Percentiles rank a stretch among this genome's conserved stretches.
These are phyloP conservation scores for Caenorhabditis parvicauda DNA, from an alignment of 2,888 invertebrate species.

Conservation along the genomic window DNA sequence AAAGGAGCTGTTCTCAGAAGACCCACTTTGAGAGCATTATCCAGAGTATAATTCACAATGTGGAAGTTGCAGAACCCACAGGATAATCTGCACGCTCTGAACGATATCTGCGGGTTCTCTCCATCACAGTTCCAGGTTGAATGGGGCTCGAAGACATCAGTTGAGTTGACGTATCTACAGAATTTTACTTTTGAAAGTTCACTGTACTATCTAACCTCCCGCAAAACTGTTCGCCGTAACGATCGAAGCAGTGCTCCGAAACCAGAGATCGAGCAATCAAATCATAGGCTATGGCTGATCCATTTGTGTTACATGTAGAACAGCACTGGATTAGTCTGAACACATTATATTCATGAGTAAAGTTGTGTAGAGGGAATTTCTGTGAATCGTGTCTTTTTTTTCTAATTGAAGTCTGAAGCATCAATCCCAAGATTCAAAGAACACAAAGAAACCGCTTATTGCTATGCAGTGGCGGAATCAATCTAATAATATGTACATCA, in stretches of 20 bases:
- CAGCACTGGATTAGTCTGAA: conserved; percentile 50
- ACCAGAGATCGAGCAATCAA: conserved; percentile 48
- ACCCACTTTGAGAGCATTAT: conserved; percentile 44
- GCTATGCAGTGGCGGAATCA: no score
- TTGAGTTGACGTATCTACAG: conserved; percentile 47
- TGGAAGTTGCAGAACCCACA: conserved; percentile 52
- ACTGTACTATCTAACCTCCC: no score
- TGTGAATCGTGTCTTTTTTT: not conserved
- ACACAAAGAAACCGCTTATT: not conserved
- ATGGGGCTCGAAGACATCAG: conserved; percentile 47
- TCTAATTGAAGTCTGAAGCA: not conserved
- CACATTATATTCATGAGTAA: not conserved
- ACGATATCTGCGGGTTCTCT: conserved; percentile 48
- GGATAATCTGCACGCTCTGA: conserved; percentile 47
- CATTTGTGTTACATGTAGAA: conserved; percentile 42
- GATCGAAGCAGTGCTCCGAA: conserved; percentile 47
- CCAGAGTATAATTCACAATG: conserved; percentile 46
- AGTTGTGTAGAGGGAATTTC: not conserved
- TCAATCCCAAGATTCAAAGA: not conserved
- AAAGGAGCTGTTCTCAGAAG: no score
- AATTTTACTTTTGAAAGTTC: conserved; percentile 1
- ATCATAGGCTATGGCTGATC: conserved; percentile 46
- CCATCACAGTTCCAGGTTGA: conserved; percentile 50
- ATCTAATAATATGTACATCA: no score
- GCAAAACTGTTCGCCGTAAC: conserved; percentile 47